Conservation (phyloP, 2,888 invertebrate species). For the Drosophila neotestacea region DNA sequence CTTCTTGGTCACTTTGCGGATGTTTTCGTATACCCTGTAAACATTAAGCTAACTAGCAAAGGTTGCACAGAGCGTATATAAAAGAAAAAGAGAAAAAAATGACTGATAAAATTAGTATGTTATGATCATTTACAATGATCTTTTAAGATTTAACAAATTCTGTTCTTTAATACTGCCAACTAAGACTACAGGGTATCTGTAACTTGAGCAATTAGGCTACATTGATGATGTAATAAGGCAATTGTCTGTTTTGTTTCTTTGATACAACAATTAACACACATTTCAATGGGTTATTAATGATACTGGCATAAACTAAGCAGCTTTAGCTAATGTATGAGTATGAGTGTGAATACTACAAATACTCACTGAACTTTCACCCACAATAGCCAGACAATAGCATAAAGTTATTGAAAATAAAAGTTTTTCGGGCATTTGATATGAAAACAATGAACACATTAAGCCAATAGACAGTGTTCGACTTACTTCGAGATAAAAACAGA, state of each 20-base stretch:
- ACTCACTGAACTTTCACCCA: constrained; percentile 66
- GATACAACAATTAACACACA: constrained; percentile 65
- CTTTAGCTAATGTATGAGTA: constrained; percentile 25
- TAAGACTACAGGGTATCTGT: not conserved
- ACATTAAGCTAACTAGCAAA: not conserved
- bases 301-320: constrained; percentile 41
- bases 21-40: constrained; percentile 30
- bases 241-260: constrained; percentile 52
- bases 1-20: constrained; percentile 23
- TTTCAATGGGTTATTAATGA: constrained; percentile 70
- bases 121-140: too few species aligned
- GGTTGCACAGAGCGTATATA: not conserved
- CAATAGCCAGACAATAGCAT: constrained; percentile 56
- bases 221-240: constrained; percentile 62
- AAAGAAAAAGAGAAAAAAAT: too few species aligned
- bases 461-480: constrained; percentile 20
- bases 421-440: constrained; percentile 53
- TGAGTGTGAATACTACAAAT: constrained; percentile 22
- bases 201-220: too few species aligned
- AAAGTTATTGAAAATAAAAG: constrained; percentile 59
- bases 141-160: too few species aligned
- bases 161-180: too few species aligned
- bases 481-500: constrained; percentile 1
- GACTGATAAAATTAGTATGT: too few species aligned
- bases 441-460: constrained; percentile 58